Percentiles rank a stretch among this genome's conserved stretches.
Evolutionary conservation across 2,888 invertebrate genomes (phyloP).

Genomic region (Orthosia gracilis): DNA sequence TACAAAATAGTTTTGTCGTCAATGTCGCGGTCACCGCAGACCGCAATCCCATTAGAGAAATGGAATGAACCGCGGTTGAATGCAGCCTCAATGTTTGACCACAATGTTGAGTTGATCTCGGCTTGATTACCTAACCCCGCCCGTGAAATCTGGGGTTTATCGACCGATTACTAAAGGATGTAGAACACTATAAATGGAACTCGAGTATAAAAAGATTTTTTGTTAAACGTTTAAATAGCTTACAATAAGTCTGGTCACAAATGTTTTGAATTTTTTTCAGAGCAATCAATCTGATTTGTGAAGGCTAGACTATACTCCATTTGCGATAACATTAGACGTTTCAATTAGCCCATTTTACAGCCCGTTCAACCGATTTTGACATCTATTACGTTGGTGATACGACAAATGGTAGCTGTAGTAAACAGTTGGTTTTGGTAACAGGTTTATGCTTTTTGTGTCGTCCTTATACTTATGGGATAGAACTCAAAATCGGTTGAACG

Average conservation of each 20-base stretch:
- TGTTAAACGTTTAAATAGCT: background rate
- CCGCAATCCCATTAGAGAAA: constrained; percentile 56
- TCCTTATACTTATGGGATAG: too few relatives aligned
- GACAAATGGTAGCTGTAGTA: too few relatives aligned
- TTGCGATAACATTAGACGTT: too few relatives aligned
- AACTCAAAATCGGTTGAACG: too few relatives aligned
- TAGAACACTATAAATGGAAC: constrained; percentile 15
- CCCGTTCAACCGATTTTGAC: too few relatives aligned
- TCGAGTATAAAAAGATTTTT: constrained; percentile 2
- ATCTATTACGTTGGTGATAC: too few relatives aligned
- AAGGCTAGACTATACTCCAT: too few relatives aligned
- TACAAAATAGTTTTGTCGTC: constrained; percentile 43
- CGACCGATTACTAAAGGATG: constrained; percentile 55
- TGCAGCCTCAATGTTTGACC: constrained; percentile 46
- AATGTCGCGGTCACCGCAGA: constrained; percentile 52
- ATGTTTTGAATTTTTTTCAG: background rate
- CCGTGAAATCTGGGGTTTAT: constrained; percentile 56
- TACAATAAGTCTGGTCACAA: background rate
- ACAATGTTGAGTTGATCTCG: constrained; percentile 54
- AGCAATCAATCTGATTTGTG: background rate
- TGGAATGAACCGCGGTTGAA: constrained; percentile 54
- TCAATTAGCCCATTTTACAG: too few relatives aligned
- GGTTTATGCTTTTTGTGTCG: too few relatives aligned
- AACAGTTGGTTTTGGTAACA: too few relatives aligned
- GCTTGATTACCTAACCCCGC: constrained; percentile 59